Base-by-base conservation (phyloP, 2,113 vertebrate species). In the Monarcha castaneiventris region DNA sequence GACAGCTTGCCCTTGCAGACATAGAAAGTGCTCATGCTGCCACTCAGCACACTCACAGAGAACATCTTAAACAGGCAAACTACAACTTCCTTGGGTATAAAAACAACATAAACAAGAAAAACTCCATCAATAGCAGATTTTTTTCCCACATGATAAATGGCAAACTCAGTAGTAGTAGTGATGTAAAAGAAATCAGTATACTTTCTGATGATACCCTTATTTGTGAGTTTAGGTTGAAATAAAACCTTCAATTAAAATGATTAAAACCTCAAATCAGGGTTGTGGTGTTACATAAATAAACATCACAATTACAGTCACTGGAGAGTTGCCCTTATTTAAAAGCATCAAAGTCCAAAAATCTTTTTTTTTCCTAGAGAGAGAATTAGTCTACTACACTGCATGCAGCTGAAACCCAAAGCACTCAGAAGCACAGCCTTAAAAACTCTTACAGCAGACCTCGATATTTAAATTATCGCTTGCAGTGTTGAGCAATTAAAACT, bases 191-290 rank as follows among this genome's bases (percentile, higher is more conserved):
- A 79, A 89, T 58, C 16, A 27, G 6, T 30, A 16, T 23, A 79
- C 21, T 79, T 95, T 63, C 66, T 19, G 5, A n/a, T 22, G 13
- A 89, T 41, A 81, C 30, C 43, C 51, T 61, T 59, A 73, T 76
- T 30, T 54, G 49, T 73, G 49, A 73, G 13, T 87, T 78, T 63
- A 88, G 21, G 8, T 73, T 93, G 62, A 96, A 97, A 93, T 58
- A 84, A 61, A 84, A 85, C 43, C 63, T 96, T 94, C 48, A 96
- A 92, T 96, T 94, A 95, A 96, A 97, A 91, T 93, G 7, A 96
- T 88, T 92, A 93, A 97, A 96, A 94, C 33, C 64, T 89, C 80
- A 96, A 95, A 87, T 81, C 69, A 87, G 48, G 18, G 23, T 56
- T 83, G 46, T 72, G 19, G 30, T 17, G 17, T 67, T 94, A 35